Evolutionary conservation across 2,888 invertebrate species (phyloP), one percentile per base, ranked within the genome.

Genomic region (Apamea crenata): DNA sequence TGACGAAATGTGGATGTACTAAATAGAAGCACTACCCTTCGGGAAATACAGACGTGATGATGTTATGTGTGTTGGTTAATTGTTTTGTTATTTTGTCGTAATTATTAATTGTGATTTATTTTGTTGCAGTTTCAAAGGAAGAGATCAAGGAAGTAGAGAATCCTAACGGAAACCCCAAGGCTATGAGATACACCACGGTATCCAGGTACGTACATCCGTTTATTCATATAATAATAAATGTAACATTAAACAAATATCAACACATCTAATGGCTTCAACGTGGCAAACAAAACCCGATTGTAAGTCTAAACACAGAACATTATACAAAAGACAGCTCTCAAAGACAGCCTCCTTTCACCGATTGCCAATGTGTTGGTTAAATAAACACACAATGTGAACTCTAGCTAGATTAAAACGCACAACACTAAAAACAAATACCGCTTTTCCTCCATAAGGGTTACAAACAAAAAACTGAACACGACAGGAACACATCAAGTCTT

Each of bases 61-160:
- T 10, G 56, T 25, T 10, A 21, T 53, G 21, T 21, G 21, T 53
- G 21, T 21, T 53, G 10, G 56, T 56, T 5, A n/a, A 59, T 14
- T 63, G 21, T 10, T 63, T 18, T 32, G 1, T 63, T 32, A 21
- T 65, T 21, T 21, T 63, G 3, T 32, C 29, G 8, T 63, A 21
- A 32, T 32, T 25, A 14, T 18, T 29, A 21, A 36, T 63, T 65
- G 12, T 65, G 4, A 12, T 85, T 83, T 79, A 61, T 79, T 84
- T 95, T 94, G 94, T 96, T 96, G 14, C 94, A 97, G 96, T 96
- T 2, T 94, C 96, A 0, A 95, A 94, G 83, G 96, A 97, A 85
- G 95, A 96, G 81, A 93, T 96, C 2, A 94, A 92, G 78, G 95
- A 95, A 73, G 94, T 97, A 12, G 96, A 96, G 47, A 94, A 93